Percentiles rank a stretch among this genome's conserved stretches.
Evolutionary conservation across 2,797 vertebrate species (phyloP).

Genomic region (Hemibagrus guttatus): DNA sequence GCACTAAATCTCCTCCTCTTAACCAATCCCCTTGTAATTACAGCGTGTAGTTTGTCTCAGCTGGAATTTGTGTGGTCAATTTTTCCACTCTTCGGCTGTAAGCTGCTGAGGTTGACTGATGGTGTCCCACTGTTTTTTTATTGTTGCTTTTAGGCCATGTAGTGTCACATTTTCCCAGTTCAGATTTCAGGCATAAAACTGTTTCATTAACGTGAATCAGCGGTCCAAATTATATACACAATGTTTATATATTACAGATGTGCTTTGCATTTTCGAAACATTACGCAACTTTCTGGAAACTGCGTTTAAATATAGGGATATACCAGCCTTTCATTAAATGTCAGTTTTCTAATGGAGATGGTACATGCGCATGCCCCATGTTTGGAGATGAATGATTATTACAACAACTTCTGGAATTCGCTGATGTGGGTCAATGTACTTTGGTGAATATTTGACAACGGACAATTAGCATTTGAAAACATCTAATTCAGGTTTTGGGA

Average conservation of each 20-base stretch:
- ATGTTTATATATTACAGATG: background rate
- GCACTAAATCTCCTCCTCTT: conserved; percentile 59
- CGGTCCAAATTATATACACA: conserved; percentile 25
- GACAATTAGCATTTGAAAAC: conserved; percentile 38
- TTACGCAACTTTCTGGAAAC: background rate
- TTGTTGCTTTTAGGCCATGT: conserved; percentile 28
- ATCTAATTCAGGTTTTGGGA: background rate
- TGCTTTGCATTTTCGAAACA: background rate
- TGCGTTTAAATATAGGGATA: conserved; percentile 1
- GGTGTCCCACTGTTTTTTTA: conserved; percentile 23
- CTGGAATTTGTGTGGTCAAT: conserved; percentile 50
- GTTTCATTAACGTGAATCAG: conserved; percentile 49
- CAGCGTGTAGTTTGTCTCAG: conserved; percentile 38
- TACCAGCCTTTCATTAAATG: background rate
- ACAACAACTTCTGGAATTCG: background rate
- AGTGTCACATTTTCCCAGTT: conserved; percentile 44
- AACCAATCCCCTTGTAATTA: conserved; percentile 66
- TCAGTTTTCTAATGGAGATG: background rate
- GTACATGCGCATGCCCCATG: background rate
- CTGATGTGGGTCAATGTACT: background rate
- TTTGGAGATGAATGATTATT: background rate
- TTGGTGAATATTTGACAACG: background rate
- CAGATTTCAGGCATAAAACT: conserved; percentile 18
- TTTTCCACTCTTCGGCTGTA: conserved; percentile 40
- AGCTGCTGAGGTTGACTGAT: conserved; percentile 13